Conservation (phyloP, 2,888 invertebrate genomes). For the Ichneumoninae sp. region DNA sequence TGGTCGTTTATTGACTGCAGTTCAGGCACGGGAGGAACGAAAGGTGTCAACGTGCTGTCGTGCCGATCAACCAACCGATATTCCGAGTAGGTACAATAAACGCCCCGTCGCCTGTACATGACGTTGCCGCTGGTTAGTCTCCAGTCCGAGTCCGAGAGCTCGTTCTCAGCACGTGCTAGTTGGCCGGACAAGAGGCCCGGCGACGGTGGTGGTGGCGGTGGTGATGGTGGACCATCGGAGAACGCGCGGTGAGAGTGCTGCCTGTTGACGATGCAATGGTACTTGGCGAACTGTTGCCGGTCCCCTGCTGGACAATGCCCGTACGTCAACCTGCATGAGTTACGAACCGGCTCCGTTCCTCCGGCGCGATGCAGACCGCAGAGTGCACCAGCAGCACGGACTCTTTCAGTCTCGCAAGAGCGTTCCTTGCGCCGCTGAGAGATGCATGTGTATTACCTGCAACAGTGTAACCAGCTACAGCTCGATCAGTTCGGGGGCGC, state of each 20-base stretch:
- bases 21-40: neutral
- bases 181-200: constrained; percentile 36
- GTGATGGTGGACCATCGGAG: constrained; percentile 36
- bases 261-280: constrained; percentile 62
- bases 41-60: constrained; percentile 14
- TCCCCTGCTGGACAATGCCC: constrained; percentile 76
- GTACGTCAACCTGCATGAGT: constrained; percentile 78
- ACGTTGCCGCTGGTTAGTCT: constrained; percentile 43
- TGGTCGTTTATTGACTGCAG: neutral
- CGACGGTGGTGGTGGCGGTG: neutral
- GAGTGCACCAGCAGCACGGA: constrained; percentile 47
- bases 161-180: constrained; percentile 54
- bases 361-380: constrained; percentile 29
- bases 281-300: constrained; percentile 69
- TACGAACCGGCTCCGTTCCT: constrained; percentile 73
- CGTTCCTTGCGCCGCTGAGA: constrained; percentile 46
- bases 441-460: constrained; percentile 53
- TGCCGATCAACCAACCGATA: constrained; percentile 27
- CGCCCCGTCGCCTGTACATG: constrained; percentile 36
- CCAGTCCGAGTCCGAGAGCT: constrained; percentile 21
- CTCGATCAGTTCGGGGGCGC: constrained; percentile 28
- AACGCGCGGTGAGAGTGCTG: constrained; percentile 56
- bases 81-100: constrained; percentile 24
- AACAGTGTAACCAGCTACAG: constrained; percentile 37
- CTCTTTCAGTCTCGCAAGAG: constrained; percentile 35